phyloP scores from a whole-genome alignment of 2,113 vertebrate genomes.

The Tringa solitaria region DNA sequence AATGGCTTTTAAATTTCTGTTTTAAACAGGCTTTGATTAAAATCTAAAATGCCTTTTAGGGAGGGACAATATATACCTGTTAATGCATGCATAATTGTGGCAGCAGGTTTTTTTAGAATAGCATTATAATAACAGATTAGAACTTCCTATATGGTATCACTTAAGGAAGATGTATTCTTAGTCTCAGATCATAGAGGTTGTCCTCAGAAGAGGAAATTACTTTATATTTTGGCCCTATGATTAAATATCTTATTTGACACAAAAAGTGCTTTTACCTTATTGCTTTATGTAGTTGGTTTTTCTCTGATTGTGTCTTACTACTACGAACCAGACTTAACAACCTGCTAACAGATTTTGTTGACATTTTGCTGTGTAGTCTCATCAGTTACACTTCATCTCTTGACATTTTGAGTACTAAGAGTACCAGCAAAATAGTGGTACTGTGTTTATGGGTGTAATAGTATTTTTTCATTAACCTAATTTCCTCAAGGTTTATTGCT shows the following conservation, averaged over 20 bases:
- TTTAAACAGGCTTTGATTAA: not conserved
- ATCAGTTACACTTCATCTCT: not conserved
- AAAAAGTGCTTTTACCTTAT: not conserved
- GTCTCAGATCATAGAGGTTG: not conserved
- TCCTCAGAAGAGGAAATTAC: not conserved
- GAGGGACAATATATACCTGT: not conserved
- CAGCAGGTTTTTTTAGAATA: not conserved
- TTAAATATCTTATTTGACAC: not conserved
- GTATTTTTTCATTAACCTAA: not conserved
- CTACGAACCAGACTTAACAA: not conserved
- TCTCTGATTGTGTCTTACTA: not conserved
- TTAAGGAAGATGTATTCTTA: not conserved
- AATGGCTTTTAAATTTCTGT: not conserved
- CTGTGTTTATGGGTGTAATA: not conserved
- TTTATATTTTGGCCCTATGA: not conserved
- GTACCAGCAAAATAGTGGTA: not conserved
- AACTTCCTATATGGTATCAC: not conserved
- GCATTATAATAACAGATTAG: not conserved
- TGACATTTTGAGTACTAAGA: not conserved
- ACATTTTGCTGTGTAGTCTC: not conserved
- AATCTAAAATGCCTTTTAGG: not conserved
- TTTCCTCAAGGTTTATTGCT: not conserved
- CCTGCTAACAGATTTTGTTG: not conserved
- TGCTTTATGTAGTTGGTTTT: not conserved
- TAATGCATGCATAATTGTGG: not conserved